Conservation (phyloP, 2,113 vertebrate genomes). For the Psilopogon haemacephalus region DNA sequence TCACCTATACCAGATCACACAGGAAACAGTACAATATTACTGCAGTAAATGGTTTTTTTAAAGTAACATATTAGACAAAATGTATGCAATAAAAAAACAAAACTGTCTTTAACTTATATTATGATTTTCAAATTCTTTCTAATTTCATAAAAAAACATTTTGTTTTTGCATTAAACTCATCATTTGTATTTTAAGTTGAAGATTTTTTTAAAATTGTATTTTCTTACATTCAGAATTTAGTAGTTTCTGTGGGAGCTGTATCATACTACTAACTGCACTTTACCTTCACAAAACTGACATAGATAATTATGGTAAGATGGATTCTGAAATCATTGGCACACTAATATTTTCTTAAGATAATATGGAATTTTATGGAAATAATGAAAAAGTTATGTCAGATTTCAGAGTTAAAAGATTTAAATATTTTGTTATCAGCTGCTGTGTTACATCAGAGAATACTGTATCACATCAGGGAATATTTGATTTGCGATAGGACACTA, state of each 20-base stretch:
- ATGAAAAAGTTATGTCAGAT: conserved; percentile 24
- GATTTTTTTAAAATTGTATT: not conserved
- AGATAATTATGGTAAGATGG: not conserved
- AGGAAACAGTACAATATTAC: not conserved
- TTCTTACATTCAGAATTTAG: not conserved
- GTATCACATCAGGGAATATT: conserved; percentile 25
- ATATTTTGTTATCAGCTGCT: conserved; percentile 56
- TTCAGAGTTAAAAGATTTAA: conserved; percentile 32
- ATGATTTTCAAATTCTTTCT: not conserved
- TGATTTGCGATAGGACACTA: conserved; percentile 19
- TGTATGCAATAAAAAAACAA: not conserved
- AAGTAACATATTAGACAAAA: not conserved
- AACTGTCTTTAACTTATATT: not conserved
- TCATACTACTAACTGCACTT: not conserved
- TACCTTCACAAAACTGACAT: not conserved
- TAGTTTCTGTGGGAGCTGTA: not conserved
- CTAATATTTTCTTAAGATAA: conserved; percentile 41
- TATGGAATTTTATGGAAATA: conserved; percentile 24
- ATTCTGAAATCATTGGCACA: conserved; percentile 16
- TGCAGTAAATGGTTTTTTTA: not conserved
- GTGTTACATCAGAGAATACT: conserved; percentile 46
- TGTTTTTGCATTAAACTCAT: not conserved
- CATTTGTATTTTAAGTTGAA: not conserved
- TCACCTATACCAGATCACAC: too few species aligned
- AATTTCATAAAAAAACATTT: not conserved